phyloP scores from a whole-genome alignment of 2,797 vertebrate species.

The Dicrostonyx torquatus region DNA sequence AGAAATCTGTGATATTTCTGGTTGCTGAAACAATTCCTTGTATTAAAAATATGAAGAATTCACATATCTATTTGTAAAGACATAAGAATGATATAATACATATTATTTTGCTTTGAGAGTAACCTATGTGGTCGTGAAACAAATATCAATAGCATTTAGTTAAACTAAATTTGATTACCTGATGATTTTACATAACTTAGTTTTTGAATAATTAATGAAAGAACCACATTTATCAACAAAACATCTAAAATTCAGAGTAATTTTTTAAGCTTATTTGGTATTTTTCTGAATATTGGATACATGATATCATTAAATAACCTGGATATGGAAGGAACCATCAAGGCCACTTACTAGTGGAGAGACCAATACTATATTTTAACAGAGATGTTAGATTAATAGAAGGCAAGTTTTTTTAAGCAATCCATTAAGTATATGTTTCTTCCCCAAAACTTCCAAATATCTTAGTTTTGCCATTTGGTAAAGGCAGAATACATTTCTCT shows the following conservation, averaged over 20 bases:
- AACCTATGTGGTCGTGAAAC: not conserved
- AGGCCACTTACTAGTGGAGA: not conserved
- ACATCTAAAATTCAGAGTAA: slow-evolving; percentile 35
- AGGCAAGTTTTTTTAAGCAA: not conserved
- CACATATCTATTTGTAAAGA: not conserved
- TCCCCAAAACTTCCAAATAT: not conserved
- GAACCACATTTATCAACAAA: not conserved
- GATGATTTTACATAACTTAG: slow-evolving; percentile 34
- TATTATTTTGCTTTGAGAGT: not conserved
- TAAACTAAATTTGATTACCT: slow-evolving; percentile 27
- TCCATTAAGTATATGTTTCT: not conserved
- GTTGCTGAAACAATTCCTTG: slow-evolving; percentile 28
- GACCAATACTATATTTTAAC: not conserved
- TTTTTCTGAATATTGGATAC: not conserved
- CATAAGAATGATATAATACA: not conserved
- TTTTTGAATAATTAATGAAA: slow-evolving; percentile 42
- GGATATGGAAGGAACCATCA: not conserved
- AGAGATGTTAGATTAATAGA: not conserved
- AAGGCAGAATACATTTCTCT: slow-evolving; percentile 29
- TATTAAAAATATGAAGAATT: slow-evolving; percentile 33
- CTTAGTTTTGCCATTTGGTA: not conserved
- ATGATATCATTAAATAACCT: not conserved
- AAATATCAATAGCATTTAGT: slow-evolving; percentile 42
- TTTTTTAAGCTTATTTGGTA: slow-evolving; percentile 14
- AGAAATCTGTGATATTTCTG: not conserved